Percentiles rank a stretch among this genome's conserved stretches.
Evolutionary conservation across 2,888 invertebrate species (phyloP).

Genomic region (Limulus polyphemus): DNA sequence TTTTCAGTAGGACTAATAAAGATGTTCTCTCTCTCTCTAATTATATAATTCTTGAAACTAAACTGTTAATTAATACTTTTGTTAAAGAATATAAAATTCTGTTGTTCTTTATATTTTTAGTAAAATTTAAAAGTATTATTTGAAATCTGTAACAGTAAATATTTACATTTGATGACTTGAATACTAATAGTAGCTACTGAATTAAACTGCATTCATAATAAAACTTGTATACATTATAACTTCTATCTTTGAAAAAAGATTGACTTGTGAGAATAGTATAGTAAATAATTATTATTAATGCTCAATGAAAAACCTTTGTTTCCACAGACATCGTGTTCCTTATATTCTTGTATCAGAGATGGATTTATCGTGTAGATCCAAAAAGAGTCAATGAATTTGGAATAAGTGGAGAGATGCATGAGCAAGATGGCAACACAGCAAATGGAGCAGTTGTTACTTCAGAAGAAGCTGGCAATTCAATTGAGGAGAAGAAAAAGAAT

Average conservation of each 20-base stretch:
- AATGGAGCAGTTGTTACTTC: constrained; percentile 4
- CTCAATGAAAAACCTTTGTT: constrained; percentile 21
- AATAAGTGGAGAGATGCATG: constrained; percentile 83
- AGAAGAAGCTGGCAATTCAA: constrained; percentile 6
- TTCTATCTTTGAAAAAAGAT: too few relatives aligned
- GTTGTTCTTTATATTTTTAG: too few relatives aligned
- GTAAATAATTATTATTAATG: neutral
- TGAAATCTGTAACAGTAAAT: too few relatives aligned
- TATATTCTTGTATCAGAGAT: constrained; percentile 95
- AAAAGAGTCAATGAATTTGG: constrained; percentile 95
- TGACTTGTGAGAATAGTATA: neutral
- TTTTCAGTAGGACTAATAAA: too few relatives aligned
- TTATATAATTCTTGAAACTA: too few relatives aligned
- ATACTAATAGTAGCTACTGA: too few relatives aligned
- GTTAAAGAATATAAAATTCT: too few relatives aligned
- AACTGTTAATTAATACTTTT: too few relatives aligned
- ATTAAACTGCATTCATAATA: too few relatives aligned
- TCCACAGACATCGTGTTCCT: constrained; percentile 89
- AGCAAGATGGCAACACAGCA: constrained; percentile 26
- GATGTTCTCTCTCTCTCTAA: too few relatives aligned
- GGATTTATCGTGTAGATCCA: constrained; percentile 95
- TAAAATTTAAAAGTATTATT: too few relatives aligned
- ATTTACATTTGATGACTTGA: too few relatives aligned
- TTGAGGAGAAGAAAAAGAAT: constrained; percentile 15
- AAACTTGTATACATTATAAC: neutral